Evolutionary conservation across 1,140 invertebrate species (phyloP).

Genomic region (Elysia chlorotica): DNA sequence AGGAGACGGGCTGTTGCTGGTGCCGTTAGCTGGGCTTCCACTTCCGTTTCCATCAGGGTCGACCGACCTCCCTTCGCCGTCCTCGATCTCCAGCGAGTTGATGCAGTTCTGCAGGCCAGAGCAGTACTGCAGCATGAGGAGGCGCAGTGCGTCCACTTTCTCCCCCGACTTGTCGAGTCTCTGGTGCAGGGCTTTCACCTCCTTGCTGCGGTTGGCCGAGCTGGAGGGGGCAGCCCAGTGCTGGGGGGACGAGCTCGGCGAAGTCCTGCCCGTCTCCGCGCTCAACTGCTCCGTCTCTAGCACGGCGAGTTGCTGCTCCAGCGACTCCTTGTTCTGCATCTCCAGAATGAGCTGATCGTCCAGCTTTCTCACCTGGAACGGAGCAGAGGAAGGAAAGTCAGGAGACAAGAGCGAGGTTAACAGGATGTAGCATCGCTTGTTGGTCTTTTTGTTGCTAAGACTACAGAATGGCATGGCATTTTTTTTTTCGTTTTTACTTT

Average conservation of each 20-base stretch:
- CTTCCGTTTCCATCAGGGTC: background rate
- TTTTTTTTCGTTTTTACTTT: no score
- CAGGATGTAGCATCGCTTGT: no score
- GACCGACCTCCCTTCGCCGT: background rate
- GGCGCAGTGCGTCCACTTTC: constrained; percentile 78
- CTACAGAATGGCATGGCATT: no score
- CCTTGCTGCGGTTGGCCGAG: background rate
- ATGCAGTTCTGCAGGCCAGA: constrained; percentile 75
- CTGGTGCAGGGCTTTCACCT: constrained; percentile 39
- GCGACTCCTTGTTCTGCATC: constrained; percentile 12
- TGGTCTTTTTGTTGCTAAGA: no score
- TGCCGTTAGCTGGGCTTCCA: no score
- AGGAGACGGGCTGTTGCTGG: no score
- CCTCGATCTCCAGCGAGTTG: constrained; percentile 7
- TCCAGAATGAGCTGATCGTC: constrained; percentile 12
- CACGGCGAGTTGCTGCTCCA: constrained; percentile 1
- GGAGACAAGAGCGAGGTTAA: no score
- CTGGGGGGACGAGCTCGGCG: no score
- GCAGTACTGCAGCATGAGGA: constrained; percentile 85
- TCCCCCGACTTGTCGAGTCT: constrained; percentile 72
- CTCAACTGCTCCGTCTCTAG: no score
- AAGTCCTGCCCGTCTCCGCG: no score
- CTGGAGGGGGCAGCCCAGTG: no score
- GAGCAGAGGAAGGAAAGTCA: background rate
- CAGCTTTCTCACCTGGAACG: constrained; percentile 4